These are phyloP conservation scores for Anableps anableps DNA, from an alignment of 2,797 vertebrate species.

Conservation along the genomic window DNA sequence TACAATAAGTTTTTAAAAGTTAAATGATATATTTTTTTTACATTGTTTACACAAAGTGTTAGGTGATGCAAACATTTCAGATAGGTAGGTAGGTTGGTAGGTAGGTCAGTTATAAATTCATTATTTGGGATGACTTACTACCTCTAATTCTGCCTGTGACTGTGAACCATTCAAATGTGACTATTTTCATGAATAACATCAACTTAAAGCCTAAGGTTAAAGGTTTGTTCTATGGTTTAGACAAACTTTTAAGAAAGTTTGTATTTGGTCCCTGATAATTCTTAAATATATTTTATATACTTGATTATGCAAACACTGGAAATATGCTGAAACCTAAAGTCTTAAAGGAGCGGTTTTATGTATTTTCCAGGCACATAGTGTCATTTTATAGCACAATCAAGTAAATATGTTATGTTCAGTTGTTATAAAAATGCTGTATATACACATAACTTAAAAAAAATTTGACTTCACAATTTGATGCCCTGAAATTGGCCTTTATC, in stretches of 20 bases:
- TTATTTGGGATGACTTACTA: background rate
- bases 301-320: background rate
- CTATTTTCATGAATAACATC: background rate
- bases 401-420: too few relatives aligned
- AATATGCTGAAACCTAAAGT: background rate
- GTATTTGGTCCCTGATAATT: background rate
- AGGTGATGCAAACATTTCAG: background rate
- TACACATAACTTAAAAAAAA: too few relatives aligned
- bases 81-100: too few relatives aligned
- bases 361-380: too few relatives aligned
- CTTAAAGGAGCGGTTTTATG: too few relatives aligned
- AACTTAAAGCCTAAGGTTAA: too few relatives aligned
- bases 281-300: background rate
- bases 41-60: background rate
- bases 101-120: background rate
- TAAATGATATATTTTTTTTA: background rate
- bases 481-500: too few relatives aligned
- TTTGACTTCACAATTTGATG: too few relatives aligned
- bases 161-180: background rate
- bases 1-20: background rate
- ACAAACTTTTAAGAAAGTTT: too few relatives aligned
- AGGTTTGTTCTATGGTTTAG: too few relatives aligned
- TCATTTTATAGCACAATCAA: too few relatives aligned
- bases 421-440: too few relatives aligned
- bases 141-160: background rate